Evolutionary conservation across 1,140 invertebrate genomes (phyloP).

Genomic region (Cotesia vestalis): DNA sequence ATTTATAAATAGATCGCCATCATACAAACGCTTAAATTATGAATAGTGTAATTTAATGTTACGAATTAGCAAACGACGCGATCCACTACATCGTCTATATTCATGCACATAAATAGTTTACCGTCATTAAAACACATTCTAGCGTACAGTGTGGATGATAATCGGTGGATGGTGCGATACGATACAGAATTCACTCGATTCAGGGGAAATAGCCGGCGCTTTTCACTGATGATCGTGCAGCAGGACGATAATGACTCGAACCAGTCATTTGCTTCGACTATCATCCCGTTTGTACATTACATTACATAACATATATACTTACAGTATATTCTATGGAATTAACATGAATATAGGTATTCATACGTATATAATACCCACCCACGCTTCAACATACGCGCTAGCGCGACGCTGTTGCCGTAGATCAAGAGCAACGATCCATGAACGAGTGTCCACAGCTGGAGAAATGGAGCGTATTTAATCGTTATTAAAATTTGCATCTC

Average conservation of each 20-base stretch:
- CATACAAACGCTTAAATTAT: background rate
- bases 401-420: constrained; percentile 42
- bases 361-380: too few species aligned
- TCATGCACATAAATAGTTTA: background rate
- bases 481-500: constrained; percentile 38
- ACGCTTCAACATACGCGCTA: constrained; percentile 35
- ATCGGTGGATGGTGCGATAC: background rate
- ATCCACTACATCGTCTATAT: background rate
- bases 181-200: background rate
- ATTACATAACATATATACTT: background rate
- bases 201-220: constrained; percentile 1
- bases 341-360: constrained; percentile 39
- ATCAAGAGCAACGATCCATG: constrained; percentile 54
- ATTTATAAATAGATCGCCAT: background rate
- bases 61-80: background rate
- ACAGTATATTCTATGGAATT: constrained; percentile 48
- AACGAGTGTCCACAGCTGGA: constrained; percentile 46
- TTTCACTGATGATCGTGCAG: constrained; percentile 4
- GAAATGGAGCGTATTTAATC: constrained; percentile 52
- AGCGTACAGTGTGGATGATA: background rate
- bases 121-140: constrained; percentile 6
- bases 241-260: constrained; percentile 26
- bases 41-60: constrained; percentile 7
- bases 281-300: constrained; percentile 1
- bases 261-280: constrained; percentile 27